Evolutionary conservation across 2,113 vertebrate genomes (phyloP).

Genomic region (Dipodomys merriami): DNA sequence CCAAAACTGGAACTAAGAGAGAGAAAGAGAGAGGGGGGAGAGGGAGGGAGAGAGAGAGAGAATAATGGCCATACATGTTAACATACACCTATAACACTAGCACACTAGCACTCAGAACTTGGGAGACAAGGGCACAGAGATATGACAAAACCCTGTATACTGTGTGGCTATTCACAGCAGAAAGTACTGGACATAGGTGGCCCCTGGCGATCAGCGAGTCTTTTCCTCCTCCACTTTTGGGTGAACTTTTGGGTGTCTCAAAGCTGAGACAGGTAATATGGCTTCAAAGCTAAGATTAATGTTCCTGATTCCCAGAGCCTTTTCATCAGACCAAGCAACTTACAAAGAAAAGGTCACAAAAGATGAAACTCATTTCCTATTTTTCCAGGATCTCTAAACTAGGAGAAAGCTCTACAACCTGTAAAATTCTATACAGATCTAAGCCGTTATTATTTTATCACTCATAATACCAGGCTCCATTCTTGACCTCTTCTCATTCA

Average conservation of each 20-base stretch:
- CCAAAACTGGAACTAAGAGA: too few species aligned
- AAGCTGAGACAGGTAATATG: conserved; percentile 25
- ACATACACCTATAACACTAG: not conserved
- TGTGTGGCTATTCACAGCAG: not conserved
- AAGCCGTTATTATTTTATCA: conserved; percentile 36
- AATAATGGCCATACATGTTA: too few species aligned
- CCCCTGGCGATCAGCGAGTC: not conserved
- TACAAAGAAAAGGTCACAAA: conserved; percentile 51
- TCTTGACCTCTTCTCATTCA: conserved; percentile 46
- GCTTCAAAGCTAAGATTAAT: conserved; percentile 49
- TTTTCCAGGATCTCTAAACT: conserved; percentile 55
- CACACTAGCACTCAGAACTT: not conserved
- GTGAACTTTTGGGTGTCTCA: conserved; percentile 31
- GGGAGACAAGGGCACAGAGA: too few species aligned
- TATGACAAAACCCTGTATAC: not conserved
- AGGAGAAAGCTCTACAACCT: conserved; percentile 35
- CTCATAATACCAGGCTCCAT: conserved; percentile 15
- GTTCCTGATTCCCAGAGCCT: not conserved
- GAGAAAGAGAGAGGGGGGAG: too few species aligned
- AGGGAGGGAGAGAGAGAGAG: not conserved
- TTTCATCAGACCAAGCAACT: conserved; percentile 54
- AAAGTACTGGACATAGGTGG: conserved; percentile 25
- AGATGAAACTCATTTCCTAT: conserved; percentile 65
- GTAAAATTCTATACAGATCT: not conserved
- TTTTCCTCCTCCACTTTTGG: conserved; percentile 4